Evolutionary conservation across 2,888 invertebrate species (phyloP), one percentile per base, ranked within the genome.

Genomic region (Caenorhabditis sp.): DNA sequence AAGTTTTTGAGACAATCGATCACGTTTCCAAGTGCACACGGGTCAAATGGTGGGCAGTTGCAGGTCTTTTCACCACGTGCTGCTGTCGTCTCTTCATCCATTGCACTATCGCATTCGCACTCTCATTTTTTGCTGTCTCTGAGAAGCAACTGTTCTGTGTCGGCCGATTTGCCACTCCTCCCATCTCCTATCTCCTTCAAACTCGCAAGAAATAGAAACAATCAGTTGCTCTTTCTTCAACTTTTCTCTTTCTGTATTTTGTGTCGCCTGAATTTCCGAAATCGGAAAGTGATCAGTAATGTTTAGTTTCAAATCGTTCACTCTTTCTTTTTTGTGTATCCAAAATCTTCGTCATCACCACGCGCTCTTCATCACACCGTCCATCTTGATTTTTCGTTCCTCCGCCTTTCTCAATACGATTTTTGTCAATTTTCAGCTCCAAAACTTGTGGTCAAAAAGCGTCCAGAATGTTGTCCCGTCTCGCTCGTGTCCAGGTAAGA

Each of bases 401-500:
- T 38, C 59, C 24, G 5, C 12, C 7, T 26, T 22, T 26, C 35
- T 64, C 8, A 22, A 10, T 10, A 38, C 12, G 12, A 38, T 38
- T 38, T 51, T 35, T n/a, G 14, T 14, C 63, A 2, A 5, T 38
- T 68, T 76, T 68, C 80, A 68, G 74, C 58, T 77, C 59, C 35
- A 54, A 77, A 74, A 66, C 80, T 80, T 80, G 68, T 31, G 80
- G 80, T 80, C 19, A 47, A 49, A 47, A 54, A 66, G 49, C 19
- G 35, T 58, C 49, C 44, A 74, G 38, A 61, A 84, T 84, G 84
- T 73, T 84, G 70, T 84, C 84, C 47, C 84, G 84, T 77, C 77
- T 84, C 44, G 81, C 84, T 69, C 80, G 80, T 68, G 77, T 79
- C 54, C 84, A 80, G 79, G 84, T 81, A 63, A 63, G 72, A 49